Percentiles rank a stretch among this genome's conserved stretches.
Evolutionary conservation across 1,140 invertebrate genomes (phyloP).

Genomic region (Drosophila lowei): DNA sequence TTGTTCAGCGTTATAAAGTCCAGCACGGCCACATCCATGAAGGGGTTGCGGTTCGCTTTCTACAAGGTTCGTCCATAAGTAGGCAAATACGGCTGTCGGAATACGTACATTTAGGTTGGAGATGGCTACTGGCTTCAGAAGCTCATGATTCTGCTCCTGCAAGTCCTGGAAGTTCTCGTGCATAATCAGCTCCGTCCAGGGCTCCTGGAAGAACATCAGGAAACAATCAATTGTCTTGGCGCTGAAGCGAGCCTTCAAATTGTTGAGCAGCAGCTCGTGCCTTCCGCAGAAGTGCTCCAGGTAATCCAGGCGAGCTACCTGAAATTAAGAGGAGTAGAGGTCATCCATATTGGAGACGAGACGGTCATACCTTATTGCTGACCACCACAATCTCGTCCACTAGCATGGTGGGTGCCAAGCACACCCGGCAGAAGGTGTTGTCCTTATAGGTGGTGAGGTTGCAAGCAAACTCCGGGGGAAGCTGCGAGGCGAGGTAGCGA

Average conservation of each 20-base stretch:
- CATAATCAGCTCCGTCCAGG: conserved; percentile 70
- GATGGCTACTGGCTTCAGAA: conserved; percentile 28
- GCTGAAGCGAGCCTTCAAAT: conserved; percentile 37
- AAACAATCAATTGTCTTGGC: conserved; percentile 37
- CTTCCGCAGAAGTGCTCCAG: conserved; percentile 65
- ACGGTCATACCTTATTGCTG: conserved; percentile 40
- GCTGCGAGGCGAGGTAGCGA: conserved; percentile 45
- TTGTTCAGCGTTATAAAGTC: conserved; percentile 37
- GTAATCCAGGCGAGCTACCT: conserved; percentile 51
- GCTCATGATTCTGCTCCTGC: conserved; percentile 38
- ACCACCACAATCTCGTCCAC: conserved; percentile 75
- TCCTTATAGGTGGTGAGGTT: conserved; percentile 49
- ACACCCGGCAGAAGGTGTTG: conserved; percentile 62
- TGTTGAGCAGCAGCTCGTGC: conserved; percentile 66
- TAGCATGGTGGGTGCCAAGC: conserved; percentile 34
- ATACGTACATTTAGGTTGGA: conserved; percentile 18
- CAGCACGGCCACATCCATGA: not conserved
- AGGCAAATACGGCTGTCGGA: no score
- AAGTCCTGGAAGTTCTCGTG: conserved; percentile 54
- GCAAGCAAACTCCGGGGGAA: conserved; percentile 6
- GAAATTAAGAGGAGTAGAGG: not conserved
- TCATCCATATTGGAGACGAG: no score
- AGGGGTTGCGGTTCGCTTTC: not conserved
- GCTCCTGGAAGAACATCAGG: conserved; percentile 57
- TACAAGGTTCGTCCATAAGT: not conserved